These are phyloP conservation scores for Diadumene lineata DNA, from an alignment of 92 coral and sea anemone species.

Conservation along the genomic window DNA sequence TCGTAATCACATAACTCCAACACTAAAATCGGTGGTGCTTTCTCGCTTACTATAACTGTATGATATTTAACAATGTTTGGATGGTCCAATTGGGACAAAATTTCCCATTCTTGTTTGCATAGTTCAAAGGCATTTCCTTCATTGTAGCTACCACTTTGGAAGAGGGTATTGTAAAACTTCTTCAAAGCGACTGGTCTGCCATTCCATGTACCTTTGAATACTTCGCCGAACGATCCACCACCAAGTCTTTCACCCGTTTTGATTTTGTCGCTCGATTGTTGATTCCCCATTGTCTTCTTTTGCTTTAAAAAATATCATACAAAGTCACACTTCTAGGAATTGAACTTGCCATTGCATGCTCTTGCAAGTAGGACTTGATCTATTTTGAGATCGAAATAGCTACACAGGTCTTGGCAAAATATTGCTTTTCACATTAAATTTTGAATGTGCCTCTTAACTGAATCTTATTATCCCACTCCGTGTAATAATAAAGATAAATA, in stretches of 20 bases:
- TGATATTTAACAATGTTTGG: constrained; percentile 71
- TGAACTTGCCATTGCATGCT: no score
- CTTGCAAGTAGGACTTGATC: no score
- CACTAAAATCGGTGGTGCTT: constrained; percentile 69
- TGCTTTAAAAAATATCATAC: no score
- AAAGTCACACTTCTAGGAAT: no score
- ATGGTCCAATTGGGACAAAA: constrained; percentile 55
- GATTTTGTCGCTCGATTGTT: constrained; percentile 52
- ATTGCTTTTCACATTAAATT: no score
- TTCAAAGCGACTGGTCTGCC: constrained; percentile 74
- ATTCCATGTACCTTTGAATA: constrained; percentile 66
- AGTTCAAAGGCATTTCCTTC: constrained; percentile 48
- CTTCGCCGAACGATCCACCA: constrained; percentile 76
- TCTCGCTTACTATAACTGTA: constrained; percentile 62
- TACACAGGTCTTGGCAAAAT: no score
- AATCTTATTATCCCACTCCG: no score
- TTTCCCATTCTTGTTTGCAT: constrained; percentile 70
- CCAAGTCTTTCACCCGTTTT: constrained; percentile 63
- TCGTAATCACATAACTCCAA: constrained; percentile 70
- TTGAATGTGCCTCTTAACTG: no score
- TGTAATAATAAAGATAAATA: no score
- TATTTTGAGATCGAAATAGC: no score
- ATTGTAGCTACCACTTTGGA: constrained; percentile 44
- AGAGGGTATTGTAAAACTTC: constrained; percentile 55
- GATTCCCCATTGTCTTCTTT: constrained; percentile 67